Percentiles rank a stretch among this genome's conserved stretches.
Conservation (phyloP, 2,888 invertebrate genomes). For the Scelioninae gen. 1 region DNA sequence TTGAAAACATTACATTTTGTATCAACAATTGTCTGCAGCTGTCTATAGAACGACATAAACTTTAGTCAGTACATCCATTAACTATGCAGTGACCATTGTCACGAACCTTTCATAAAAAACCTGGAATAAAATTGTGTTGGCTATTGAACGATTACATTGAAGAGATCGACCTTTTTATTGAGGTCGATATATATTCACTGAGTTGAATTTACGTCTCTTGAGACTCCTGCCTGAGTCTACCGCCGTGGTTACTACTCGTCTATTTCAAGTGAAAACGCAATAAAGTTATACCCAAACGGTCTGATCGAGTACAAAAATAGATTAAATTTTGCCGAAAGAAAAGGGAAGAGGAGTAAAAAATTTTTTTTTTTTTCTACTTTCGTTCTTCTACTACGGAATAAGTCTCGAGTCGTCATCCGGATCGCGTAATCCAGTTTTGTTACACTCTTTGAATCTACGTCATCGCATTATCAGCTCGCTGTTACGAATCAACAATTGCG, state of each 20-base stretch:
- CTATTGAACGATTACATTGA: conserved; percentile 58
- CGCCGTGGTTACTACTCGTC: conserved; percentile 29
- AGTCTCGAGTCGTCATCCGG: conserved; percentile 8
- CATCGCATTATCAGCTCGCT: conserved; percentile 30
- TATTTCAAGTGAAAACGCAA: conserved; percentile 46
- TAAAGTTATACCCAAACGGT: conserved; percentile 45
- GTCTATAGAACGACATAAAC: conserved; percentile 4
- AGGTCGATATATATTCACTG: conserved; percentile 49
- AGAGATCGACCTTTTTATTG: conserved; percentile 60
- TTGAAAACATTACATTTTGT: not conserved
- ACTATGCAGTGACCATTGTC: conserved; percentile 49
- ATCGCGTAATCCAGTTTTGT: conserved; percentile 23
- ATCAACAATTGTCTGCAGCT: not conserved
- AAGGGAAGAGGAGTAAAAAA: not conserved
- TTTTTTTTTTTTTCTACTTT: not conserved
- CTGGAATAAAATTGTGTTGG: conserved; percentile 45
- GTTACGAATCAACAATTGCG: conserved; percentile 41
- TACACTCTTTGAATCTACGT: conserved; percentile 24
- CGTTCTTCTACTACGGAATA: not conserved
- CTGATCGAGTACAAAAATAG: conserved; percentile 31
- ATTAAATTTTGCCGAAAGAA: conserved; percentile 17
- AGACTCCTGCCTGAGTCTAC: conserved; percentile 37
- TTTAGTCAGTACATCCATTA: not conserved
- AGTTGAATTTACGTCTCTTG: conserved; percentile 55
- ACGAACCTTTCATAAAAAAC: conserved; percentile 47